A percentile compares a stretch with the other conserved stretches of the same genome.
phyloP scores from a whole-genome alignment of 2,113 vertebrate species.

The Miniopterus natalensis region DNA sequence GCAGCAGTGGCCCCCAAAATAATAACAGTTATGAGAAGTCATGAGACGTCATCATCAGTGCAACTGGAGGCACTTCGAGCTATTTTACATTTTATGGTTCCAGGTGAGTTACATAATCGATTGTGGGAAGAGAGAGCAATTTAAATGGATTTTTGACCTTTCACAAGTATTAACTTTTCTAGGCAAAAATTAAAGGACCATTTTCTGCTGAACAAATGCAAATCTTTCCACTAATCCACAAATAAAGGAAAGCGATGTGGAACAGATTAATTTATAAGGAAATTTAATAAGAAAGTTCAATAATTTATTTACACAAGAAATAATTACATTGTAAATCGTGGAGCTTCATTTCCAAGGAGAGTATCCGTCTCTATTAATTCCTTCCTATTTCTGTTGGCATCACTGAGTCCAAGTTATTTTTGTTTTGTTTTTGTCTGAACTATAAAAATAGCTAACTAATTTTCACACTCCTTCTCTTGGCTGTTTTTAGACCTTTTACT shows the following conservation, averaged over 20 bases:
- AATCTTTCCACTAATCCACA: not conserved
- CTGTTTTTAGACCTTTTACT: not conserved
- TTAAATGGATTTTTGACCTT: not conserved
- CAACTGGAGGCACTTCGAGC: conserved; percentile 94
- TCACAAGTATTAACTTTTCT: not conserved
- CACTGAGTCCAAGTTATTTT: not conserved
- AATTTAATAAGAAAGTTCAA: not conserved
- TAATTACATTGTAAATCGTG: not conserved
- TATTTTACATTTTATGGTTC: conserved; percentile 92
- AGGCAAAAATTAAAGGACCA: conserved; percentile 1
- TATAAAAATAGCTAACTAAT: not conserved
- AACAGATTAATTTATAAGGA: not conserved
- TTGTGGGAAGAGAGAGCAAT: not conserved
- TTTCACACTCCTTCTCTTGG: not conserved
- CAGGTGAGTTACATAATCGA: conserved; percentile 75
- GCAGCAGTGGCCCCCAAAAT: conserved; percentile 91
- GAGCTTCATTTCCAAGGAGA: not conserved
- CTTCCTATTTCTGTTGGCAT: not conserved
- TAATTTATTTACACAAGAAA: not conserved
- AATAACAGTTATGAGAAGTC: conserved; percentile 91
- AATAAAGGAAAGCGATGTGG: not conserved
- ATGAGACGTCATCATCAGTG: conserved; percentile 90
- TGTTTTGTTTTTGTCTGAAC: not conserved
- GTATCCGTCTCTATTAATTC: not conserved
- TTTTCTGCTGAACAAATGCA: not conserved